Conservation (phyloP, 37 sponge, comb jelly and placozoan genomes). For the Axinella damicornis region DNA sequence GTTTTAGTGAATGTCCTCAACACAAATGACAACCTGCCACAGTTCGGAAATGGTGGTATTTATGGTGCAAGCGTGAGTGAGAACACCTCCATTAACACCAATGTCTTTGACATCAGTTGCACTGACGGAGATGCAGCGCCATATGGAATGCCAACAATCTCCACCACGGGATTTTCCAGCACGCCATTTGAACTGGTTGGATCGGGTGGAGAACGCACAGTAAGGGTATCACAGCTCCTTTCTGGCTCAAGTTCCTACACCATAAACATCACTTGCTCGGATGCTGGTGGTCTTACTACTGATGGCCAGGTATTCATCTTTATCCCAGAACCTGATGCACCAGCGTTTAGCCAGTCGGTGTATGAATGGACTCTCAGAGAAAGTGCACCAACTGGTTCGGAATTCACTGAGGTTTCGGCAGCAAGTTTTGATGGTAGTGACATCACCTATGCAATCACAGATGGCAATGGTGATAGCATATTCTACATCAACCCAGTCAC, state of each 20-base stretch:
- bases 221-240: slow-evolving; percentile 50
- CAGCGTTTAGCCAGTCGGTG: slow-evolving; percentile 50
- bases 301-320: slow-evolving; percentile 61
- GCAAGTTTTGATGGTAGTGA: slow-evolving; percentile 37
- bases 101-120: slow-evolving; percentile 51
- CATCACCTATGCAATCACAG: slow-evolving; percentile 51
- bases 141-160: slow-evolving; percentile 33
- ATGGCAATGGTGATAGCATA: slow-evolving; percentile 51
- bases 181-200: slow-evolving; percentile 44
- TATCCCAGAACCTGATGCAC: slow-evolving; percentile 61
- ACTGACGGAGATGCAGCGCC: slow-evolving; percentile 57
- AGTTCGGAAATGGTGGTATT: slow-evolving; percentile 54
- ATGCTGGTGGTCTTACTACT: slow-evolving; percentile 15
- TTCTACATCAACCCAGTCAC: slow-evolving; percentile 63
- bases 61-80: slow-evolving; percentile 68
- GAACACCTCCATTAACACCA: slow-evolving; percentile 43
- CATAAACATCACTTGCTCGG: slow-evolving; percentile 62
- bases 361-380: slow-evolving; percentile 72
- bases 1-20: slow-evolving; percentile 52
- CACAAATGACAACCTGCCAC: slow-evolving; percentile 69
- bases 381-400: slow-evolving; percentile 10
- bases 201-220: not conserved
- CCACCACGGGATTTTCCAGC: not conserved
- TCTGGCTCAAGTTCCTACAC: slow-evolving; percentile 33
- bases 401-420: slow-evolving; percentile 45